A percentile compares a stretch with the other conserved stretches of the same genome.
Conservation (phyloP, 1,140 invertebrate genomes). For the Panagrolaimus sp. region DNA sequence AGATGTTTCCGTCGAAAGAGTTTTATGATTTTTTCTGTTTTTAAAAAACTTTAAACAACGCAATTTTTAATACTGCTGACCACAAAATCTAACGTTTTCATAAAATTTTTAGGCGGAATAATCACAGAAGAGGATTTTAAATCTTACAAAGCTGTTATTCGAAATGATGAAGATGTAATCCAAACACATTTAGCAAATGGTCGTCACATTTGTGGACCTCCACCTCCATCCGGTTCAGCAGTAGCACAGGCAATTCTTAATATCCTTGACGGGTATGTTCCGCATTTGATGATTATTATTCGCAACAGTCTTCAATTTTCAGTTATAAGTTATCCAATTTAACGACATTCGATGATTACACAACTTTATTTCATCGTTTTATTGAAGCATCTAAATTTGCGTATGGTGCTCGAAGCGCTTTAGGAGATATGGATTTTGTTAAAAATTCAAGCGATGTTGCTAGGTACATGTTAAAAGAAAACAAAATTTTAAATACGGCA, state of each 20-base stretch:
- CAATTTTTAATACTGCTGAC: not conserved
- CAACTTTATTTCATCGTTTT: conserved; percentile 73
- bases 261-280: conserved; percentile 37
- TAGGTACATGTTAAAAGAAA: conserved; percentile 38
- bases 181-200: conserved; percentile 42
- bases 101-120: conserved; percentile 65
- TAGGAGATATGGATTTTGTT: conserved; percentile 76
- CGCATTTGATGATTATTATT: not conserved
- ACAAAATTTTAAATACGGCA: too few species aligned
- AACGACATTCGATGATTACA: conserved; percentile 19
- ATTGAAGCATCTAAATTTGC: conserved; percentile 86
- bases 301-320: too few species aligned
- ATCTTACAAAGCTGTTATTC: conserved; percentile 67
- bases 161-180: conserved; percentile 63
- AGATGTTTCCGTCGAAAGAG: not conserved
- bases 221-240: conserved; percentile 50
- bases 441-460: conserved; percentile 63
- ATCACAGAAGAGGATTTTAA: conserved; percentile 72
- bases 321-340: conserved; percentile 11
- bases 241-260: conserved; percentile 52
- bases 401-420: conserved; percentile 73
- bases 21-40: conserved; percentile 9
- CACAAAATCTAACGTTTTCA: not conserved
- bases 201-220: conserved; percentile 50
- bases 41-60: conserved; percentile 25